Evolutionary conservation across 1,140 invertebrate species (phyloP).

Genomic region (Odontomachus brunneus): DNA sequence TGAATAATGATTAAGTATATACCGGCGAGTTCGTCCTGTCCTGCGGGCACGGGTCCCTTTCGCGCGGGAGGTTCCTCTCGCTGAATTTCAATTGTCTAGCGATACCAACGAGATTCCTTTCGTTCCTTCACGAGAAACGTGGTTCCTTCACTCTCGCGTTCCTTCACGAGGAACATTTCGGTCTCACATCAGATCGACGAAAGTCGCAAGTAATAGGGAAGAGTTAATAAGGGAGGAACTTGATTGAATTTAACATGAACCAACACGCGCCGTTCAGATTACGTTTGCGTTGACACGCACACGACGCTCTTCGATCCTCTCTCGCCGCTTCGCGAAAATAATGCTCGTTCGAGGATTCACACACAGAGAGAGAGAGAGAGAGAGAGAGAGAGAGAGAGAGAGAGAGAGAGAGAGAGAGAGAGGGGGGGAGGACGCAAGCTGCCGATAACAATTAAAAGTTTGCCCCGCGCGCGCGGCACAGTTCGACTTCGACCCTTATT

Average conservation of each 20-base stretch:
- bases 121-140: too few relatives aligned
- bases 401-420: too few relatives aligned
- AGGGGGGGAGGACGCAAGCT: too few relatives aligned
- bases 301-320: background rate
- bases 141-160: background rate
- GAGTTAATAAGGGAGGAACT: background rate
- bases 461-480: conserved; percentile 54
- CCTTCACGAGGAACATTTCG: background rate
- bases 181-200: background rate
- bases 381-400: too few relatives aligned
- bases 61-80: conserved; percentile 27
- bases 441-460: conserved; percentile 60
- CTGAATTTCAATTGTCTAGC: conserved; percentile 69
- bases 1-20: conserved; percentile 81
- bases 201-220: too few relatives aligned
- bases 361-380: too few relatives aligned
- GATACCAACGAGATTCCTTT: too few relatives aligned
- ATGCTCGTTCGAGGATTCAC: too few relatives aligned
- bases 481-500: conserved; percentile 57
- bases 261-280: background rate
- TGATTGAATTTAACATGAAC: background rate
- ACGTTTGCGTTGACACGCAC: background rate
- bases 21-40: conserved; percentile 80
- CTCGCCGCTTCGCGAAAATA: background rate
- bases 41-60: conserved; percentile 75